phyloP scores from a whole-genome alignment of 2,888 invertebrate genomes.

The Hedya salicella region DNA sequence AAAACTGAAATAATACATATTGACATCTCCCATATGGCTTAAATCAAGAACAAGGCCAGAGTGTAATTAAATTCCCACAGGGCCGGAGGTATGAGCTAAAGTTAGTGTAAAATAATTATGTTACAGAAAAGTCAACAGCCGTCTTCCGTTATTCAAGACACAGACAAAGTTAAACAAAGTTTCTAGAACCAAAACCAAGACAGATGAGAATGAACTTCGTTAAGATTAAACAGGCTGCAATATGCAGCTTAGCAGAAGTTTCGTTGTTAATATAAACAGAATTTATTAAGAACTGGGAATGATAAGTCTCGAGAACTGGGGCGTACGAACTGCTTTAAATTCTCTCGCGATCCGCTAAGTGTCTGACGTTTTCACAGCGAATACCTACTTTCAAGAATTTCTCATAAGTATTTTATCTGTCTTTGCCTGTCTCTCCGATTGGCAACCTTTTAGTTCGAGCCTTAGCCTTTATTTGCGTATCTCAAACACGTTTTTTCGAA shows the following conservation, averaged over 20 bases:
- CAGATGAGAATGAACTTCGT: conserved; percentile 37
- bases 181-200: conserved; percentile 34
- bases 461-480: conserved; percentile 43
- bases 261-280: conserved; percentile 43
- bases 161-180: conserved; percentile 31
- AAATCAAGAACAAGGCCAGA: too few relatives aligned
- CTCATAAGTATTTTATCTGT: conserved; percentile 44
- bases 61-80: too few relatives aligned
- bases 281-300: conserved; percentile 42
- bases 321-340: conserved; percentile 44
- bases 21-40: too few relatives aligned
- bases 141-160: neutral
- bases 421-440: conserved; percentile 41
- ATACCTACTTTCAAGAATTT: conserved; percentile 42
- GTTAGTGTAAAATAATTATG: neutral
- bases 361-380: conserved; percentile 37
- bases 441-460: conserved; percentile 38
- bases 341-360: conserved; percentile 44
- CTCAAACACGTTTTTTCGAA: conserved; percentile 39
- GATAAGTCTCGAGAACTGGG: conserved; percentile 41
- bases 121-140: conserved; percentile 7
- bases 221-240: conserved; percentile 42
- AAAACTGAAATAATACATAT: too few relatives aligned
- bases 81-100: too few relatives aligned
- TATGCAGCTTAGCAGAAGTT: conserved; percentile 41